Evolutionary conservation across 2,113 vertebrate species (phyloP).

Genomic region (Mus spicilegus): DNA sequence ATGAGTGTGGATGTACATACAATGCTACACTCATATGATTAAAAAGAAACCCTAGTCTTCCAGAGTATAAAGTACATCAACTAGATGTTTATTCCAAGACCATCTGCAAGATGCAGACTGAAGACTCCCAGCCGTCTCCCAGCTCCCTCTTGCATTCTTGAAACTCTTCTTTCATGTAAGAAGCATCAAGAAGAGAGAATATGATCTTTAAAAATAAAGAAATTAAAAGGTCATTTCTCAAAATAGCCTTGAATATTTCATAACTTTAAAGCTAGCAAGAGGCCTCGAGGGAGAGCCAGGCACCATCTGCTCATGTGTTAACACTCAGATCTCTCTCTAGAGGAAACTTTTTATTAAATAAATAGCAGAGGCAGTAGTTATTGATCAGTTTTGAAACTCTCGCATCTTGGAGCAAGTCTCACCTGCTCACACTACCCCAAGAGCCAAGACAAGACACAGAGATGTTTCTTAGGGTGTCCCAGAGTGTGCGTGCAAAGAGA

Average conservation of each 20-base stretch:
- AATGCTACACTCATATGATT: background rate
- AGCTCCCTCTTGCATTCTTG: background rate
- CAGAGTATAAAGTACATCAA: conserved; percentile 10
- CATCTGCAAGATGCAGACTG: background rate
- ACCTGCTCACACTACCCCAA: background rate
- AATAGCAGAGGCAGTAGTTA: background rate
- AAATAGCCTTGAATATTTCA: conserved; percentile 72
- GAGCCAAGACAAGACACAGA: background rate
- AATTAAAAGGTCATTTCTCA: conserved; percentile 63
- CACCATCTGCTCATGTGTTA: conserved; percentile 31
- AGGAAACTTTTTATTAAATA: background rate
- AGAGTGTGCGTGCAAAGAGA: background rate
- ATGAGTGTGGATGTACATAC: no score
- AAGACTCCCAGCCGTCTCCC: background rate
- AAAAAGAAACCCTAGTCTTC: conserved; percentile 4
- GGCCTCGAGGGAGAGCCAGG: conserved; percentile 39
- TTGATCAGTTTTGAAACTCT: background rate
- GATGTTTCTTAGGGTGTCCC: background rate
- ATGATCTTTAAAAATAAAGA: conserved; percentile 44
- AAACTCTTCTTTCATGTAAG: conserved; percentile 53
- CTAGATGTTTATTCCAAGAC: background rate
- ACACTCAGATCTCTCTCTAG: background rate
- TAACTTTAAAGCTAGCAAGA: conserved; percentile 38
- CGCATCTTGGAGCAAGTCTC: background rate
- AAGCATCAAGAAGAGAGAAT: conserved; percentile 42